phyloP scores from a whole-genome alignment of 2,888 invertebrate species.

The Buathra laborator region DNA sequence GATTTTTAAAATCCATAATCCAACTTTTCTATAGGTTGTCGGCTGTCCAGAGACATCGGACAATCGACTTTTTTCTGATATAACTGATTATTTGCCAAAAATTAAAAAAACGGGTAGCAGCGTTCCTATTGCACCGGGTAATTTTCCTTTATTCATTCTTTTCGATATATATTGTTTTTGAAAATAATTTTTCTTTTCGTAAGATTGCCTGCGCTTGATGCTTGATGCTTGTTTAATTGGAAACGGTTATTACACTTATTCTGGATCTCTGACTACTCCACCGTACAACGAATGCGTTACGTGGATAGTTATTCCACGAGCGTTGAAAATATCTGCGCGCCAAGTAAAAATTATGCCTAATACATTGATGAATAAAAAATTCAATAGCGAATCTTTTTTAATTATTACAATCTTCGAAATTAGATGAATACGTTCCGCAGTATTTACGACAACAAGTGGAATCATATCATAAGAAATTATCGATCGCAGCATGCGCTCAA shows the following conservation, averaged over 20 bases:
- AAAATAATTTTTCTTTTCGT: background rate
- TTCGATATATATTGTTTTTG: background rate
- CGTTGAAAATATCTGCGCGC: conserved; percentile 75
- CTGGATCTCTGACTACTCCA: conserved; percentile 76
- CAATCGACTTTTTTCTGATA: conserved; percentile 73
- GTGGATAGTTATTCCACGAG: conserved; percentile 77
- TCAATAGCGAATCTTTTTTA: background rate
- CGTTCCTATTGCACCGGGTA: conserved; percentile 73
- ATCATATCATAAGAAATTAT: conserved; percentile 86
- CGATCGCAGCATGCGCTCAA: conserved; percentile 86
- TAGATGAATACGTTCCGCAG: conserved; percentile 87
- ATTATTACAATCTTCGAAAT: background rate
- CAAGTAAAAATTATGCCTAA: conserved; percentile 70
- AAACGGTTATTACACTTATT: conserved; percentile 78
- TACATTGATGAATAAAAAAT: background rate
- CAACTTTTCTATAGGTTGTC: conserved; percentile 72
- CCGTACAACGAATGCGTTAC: conserved; percentile 78
- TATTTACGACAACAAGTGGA: conserved; percentile 85
- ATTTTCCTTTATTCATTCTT: background rate
- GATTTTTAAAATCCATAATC: background rate
- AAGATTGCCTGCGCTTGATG: conserved; percentile 62
- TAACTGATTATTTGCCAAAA: conserved; percentile 72
- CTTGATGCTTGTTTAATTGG: conserved; percentile 52
- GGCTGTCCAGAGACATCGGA: conserved; percentile 76
- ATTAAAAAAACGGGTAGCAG: conserved; percentile 70